Base-by-base conservation (phyloP, 2,113 vertebrate genomes). In the Corythornis vintsioides region DNA sequence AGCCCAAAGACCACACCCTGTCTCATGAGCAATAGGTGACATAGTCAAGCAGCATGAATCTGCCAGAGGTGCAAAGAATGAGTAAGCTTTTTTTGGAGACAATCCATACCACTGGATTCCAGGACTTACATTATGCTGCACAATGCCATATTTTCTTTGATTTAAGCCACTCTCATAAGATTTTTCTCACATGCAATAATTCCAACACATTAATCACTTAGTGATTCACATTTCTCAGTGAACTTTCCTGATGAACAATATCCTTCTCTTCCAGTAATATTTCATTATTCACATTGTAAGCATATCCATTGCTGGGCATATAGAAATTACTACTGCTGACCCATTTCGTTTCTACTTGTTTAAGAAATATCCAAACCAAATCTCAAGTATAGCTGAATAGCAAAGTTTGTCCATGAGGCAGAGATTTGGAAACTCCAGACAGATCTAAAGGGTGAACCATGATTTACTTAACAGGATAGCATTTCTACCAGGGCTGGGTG, bases 41-140 rank as follows among this genome's bases (percentile, higher is more conserved):
- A 86, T 24, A 80, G 71, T 87, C 70, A 85, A 70, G 78, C n/a
- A 94, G 74, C n/a, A 90, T 73, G 81, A 82, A 60, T 67, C 82
- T 90, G 86, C 93, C 86, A 84, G 70, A 90, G 70, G 73, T 9
- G 19, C 89, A 94, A 93, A 75, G 35, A 96, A 83, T 92, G 72
- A 96, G 65, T 88, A 91, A 78, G 57, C 64, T n/a, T 59, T 91
- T 91, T 89, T 74, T 77, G 48, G 67, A 96, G 53, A 24, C 45
- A 91, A 83, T 60, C 35, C 61, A 38, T 72, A 95, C 83, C 4
- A 11, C 45, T 89, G 40, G 35, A 76, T 93, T 94, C 70, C 60
- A 87, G 85, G 89, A 38, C 53, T 69, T 73, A 43, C 33, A 24
- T 74, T 82, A 61, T 20, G 11, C 47, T 74, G 40, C 70, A 22